Evolutionary conservation across 2,888 invertebrate species (phyloP).

Genomic region (Pyrgus malvae): DNA sequence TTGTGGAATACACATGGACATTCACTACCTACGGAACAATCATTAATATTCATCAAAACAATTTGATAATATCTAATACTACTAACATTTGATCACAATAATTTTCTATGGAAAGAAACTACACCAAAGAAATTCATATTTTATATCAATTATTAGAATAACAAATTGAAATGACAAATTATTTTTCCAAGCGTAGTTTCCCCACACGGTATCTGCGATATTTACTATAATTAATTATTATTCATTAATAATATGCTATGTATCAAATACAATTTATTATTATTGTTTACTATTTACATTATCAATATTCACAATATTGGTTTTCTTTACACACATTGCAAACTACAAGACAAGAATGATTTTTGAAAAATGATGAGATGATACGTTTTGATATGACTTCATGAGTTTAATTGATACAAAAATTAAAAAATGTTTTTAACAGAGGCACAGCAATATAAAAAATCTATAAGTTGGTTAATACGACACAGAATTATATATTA

Average conservation of each 20-base stretch:
- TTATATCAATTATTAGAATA: conserved; percentile 59
- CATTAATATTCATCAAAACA: conserved; percentile 9
- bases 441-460: no score
- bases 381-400: conserved; percentile 9
- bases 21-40: conserved; percentile 7
- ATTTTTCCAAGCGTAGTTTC: conserved; percentile 80
- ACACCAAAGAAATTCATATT: conserved; percentile 64
- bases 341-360: conserved; percentile 4
- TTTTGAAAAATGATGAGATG: conserved; percentile 2
- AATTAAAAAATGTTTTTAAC: no score
- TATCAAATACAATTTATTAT: conserved; percentile 34
- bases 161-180: conserved; percentile 70
- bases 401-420: background rate
- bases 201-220: conserved; percentile 74
- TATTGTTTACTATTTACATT: conserved; percentile 36
- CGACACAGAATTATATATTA: no score
- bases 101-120: conserved; percentile 69
- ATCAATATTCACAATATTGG: conserved; percentile 62
- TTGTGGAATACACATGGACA: conserved; percentile 6
- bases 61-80: conserved; percentile 22
- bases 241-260: conserved; percentile 15
- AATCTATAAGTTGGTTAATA: no score
- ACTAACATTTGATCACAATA: conserved; percentile 44
- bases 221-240: conserved; percentile 30
- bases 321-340: conserved; percentile 17